Conservation (phyloP, 2,113 vertebrate species). For the Bos javanicus region DNA sequence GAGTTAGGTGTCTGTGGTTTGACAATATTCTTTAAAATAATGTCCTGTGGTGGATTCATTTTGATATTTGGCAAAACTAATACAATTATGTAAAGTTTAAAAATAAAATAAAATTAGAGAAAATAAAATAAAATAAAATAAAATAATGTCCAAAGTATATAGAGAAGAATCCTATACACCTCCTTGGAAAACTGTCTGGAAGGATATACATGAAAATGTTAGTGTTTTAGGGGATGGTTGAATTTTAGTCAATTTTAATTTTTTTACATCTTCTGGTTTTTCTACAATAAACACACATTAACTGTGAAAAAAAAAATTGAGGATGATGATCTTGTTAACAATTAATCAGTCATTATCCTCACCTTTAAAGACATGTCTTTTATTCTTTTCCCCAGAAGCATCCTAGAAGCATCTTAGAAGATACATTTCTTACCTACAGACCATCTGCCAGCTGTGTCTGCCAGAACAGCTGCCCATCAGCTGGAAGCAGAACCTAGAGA, state of each 20-base stretch:
- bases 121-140: too few relatives aligned
- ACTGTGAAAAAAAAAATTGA: too few relatives aligned
- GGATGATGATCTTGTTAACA: not conserved
- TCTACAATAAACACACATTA: not conserved
- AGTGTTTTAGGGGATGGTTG: not conserved
- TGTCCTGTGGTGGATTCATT: too few relatives aligned
- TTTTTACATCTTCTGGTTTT: constrained; percentile 1
- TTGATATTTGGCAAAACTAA: too few relatives aligned
- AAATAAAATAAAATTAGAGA: too few relatives aligned
- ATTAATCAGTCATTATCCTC: not conserved
- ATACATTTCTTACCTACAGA: not conserved
- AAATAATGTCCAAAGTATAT: not conserved
- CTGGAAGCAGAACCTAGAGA: constrained; percentile 38
- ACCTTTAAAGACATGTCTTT: not conserved
- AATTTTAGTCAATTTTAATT: constrained; percentile 16
- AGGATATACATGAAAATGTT: not conserved
- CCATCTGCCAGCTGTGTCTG: constrained; percentile 59
- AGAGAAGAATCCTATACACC: not conserved
- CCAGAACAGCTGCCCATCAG: constrained; percentile 33
- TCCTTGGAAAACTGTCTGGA: not conserved
- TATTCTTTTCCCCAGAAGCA: not conserved
- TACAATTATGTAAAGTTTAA: too few relatives aligned
- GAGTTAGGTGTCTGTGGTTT: not conserved
- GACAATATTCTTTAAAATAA: not conserved
- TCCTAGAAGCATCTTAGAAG: not conserved